Conservation (phyloP, 2,888 invertebrate species). For the Trichogramma dendrolimi region DNA sequence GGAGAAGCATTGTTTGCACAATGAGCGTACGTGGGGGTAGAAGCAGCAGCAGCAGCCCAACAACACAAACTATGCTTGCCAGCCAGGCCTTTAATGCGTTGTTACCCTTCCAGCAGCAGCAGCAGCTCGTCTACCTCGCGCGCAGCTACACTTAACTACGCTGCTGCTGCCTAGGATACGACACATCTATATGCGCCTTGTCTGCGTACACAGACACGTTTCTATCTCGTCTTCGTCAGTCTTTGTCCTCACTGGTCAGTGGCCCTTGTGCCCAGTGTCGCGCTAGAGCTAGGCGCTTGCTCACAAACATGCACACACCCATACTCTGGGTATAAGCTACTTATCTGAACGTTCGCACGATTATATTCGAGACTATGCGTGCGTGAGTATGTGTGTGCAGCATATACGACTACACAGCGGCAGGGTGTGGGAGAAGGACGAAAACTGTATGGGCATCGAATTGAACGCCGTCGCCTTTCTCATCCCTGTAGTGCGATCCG, state of each 20-base stretch:
- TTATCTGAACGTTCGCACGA: slow-evolving; percentile 32
- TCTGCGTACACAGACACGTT: too few relatives aligned
- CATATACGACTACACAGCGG: not conserved
- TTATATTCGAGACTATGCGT: too few relatives aligned
- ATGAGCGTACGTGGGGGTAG: slow-evolving; percentile 33
- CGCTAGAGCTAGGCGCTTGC: too few relatives aligned
- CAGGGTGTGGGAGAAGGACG: not conserved
- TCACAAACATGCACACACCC: slow-evolving; percentile 36
- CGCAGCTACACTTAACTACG: too few relatives aligned
- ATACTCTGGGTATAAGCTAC: slow-evolving; percentile 35
- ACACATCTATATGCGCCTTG: too few relatives aligned
- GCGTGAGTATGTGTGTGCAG: too few relatives aligned
- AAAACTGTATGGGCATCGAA: too few relatives aligned
- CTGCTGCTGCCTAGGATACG: too few relatives aligned
- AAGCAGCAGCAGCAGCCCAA: too few relatives aligned
- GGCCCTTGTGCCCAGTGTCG: slow-evolving; percentile 4
- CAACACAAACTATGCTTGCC: not conserved
- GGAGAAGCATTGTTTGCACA: slow-evolving; percentile 51
- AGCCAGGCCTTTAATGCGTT: slow-evolving; percentile 39
- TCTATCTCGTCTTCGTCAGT: slow-evolving; percentile 8
- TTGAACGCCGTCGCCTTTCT: too few relatives aligned
- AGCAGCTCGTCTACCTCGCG: too few relatives aligned
- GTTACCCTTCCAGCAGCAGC: slow-evolving; percentile 18
- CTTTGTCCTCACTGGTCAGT: slow-evolving; percentile 13
- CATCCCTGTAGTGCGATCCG: too few relatives aligned